Conservation (phyloP, 2,797 vertebrate genomes). For the Helicolenus hilgendorfi region DNA sequence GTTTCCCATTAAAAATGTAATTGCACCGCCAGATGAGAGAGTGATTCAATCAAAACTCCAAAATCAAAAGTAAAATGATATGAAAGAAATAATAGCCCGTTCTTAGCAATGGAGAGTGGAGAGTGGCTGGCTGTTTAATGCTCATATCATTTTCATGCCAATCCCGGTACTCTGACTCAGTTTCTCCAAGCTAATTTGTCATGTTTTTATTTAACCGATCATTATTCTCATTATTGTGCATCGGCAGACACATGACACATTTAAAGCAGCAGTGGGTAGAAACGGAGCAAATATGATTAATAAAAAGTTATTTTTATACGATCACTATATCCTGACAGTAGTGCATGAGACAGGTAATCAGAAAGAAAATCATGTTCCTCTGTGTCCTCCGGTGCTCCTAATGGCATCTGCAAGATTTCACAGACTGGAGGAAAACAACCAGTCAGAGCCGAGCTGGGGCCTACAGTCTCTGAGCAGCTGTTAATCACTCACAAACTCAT, state of each 20-base stretch:
- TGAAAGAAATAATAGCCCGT: slow-evolving; percentile 44
- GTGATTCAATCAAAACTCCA: slow-evolving; percentile 75
- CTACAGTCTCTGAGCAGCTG: too few species aligned
- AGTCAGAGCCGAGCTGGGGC: too few species aligned
- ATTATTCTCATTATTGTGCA: neutral
- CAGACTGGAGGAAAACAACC: too few species aligned
- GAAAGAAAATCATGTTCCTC: too few species aligned
- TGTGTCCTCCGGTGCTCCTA: too few species aligned
- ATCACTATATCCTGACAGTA: too few species aligned
- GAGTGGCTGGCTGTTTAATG: neutral
- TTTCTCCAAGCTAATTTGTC: neutral
- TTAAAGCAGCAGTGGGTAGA: neutral
- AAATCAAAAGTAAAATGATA: slow-evolving; percentile 67
- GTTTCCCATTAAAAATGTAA: slow-evolving; percentile 82
- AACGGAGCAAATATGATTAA: too few species aligned
- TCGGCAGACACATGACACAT: neutral
- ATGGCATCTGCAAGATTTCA: too few species aligned
- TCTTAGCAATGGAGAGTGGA: neutral
- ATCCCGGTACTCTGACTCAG: neutral
- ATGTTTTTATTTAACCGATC: slow-evolving; percentile 19
- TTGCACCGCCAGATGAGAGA: slow-evolving; percentile 67
- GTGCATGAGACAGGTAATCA: too few species aligned
- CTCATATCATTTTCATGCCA: slow-evolving; percentile 22
- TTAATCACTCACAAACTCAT: too few species aligned
- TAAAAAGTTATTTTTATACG: too few species aligned